Evolutionary conservation across 2,113 vertebrate genomes (phyloP).

Genomic region (Trinectes maculatus): DNA sequence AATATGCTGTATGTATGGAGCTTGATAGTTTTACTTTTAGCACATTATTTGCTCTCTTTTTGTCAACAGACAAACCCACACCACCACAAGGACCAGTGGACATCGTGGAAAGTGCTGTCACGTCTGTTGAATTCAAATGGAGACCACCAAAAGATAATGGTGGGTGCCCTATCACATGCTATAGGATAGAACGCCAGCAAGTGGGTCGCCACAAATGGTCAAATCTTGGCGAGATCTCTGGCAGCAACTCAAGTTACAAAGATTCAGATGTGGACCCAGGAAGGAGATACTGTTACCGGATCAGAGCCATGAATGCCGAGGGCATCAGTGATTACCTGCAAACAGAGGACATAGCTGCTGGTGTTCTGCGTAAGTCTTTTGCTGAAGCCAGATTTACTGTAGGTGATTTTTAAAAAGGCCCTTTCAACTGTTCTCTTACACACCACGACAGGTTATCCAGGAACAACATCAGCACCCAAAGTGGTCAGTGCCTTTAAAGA

Average conservation of each 20-base stretch:
- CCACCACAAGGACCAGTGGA: slow-evolving; percentile 86
- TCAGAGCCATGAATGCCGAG: slow-evolving; percentile 84
- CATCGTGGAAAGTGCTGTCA: slow-evolving; percentile 78
- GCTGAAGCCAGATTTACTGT: no score
- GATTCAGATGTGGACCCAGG: slow-evolving; percentile 83
- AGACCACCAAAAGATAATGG: slow-evolving; percentile 86
- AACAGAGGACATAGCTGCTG: slow-evolving; percentile 85
- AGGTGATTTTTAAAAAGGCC: background rate
- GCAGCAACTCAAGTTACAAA: slow-evolving; percentile 77
- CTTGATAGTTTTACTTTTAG: background rate
- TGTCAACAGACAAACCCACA: slow-evolving; percentile 84
- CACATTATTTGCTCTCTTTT: background rate
- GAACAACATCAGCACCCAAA: slow-evolving; percentile 83
- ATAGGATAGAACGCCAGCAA: slow-evolving; percentile 86
- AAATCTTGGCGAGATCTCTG: slow-evolving; percentile 78
- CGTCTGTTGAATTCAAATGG: slow-evolving; percentile 86
- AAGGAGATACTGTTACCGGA: slow-evolving; percentile 86
- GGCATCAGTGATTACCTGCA: slow-evolving; percentile 84
- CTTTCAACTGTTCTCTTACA: background rate
- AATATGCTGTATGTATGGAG: no score
- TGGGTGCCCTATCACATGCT: slow-evolving; percentile 82
- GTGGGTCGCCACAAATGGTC: slow-evolving; percentile 85
- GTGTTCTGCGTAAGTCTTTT: slow-evolving; percentile 80
- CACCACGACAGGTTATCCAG: slow-evolving; percentile 83
- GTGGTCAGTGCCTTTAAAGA: slow-evolving; percentile 83